These are phyloP conservation scores for Ursus arctos DNA, from an alignment of 2,113 vertebrate species.

Conservation along the genomic window DNA sequence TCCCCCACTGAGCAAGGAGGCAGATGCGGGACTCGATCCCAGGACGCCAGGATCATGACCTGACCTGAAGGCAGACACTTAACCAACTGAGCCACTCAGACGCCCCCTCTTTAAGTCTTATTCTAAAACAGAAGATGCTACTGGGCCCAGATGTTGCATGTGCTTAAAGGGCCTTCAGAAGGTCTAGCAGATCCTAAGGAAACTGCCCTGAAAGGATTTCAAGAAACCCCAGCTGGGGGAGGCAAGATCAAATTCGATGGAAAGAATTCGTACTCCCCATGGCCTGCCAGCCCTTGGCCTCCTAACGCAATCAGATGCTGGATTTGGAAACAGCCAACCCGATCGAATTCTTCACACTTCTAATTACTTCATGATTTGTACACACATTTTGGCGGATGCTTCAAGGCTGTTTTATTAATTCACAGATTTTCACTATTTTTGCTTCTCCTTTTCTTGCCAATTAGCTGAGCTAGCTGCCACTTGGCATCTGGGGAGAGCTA, in stretches of 20 bases:
- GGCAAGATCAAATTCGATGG: constrained; percentile 51
- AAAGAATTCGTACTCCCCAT: constrained; percentile 66
- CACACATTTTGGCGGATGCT: constrained; percentile 69
- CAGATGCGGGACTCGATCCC: too few species aligned
- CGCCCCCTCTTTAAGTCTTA: neutral
- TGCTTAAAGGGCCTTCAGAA: neutral
- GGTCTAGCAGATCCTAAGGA: neutral
- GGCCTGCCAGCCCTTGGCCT: constrained; percentile 69
- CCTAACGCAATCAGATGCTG: constrained; percentile 64
- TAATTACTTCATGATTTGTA: constrained; percentile 77
- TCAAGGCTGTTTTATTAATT: constrained; percentile 79
- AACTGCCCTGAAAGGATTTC: constrained; percentile 1
- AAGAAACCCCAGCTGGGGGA: constrained; percentile 34
- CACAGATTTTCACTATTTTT: constrained; percentile 78
- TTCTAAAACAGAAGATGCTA: neutral
- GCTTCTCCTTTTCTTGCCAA: constrained; percentile 73
- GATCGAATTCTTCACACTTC: constrained; percentile 74
- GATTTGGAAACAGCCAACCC: constrained; percentile 53
- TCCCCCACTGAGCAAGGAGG: too few species aligned
- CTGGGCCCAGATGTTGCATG: neutral
- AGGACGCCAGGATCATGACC: too few species aligned
- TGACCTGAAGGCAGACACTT: neutral
- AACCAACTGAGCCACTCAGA: neutral
- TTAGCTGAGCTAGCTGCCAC: constrained; percentile 62
- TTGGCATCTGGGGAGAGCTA: constrained; percentile 42